These are phyloP conservation scores for Daboia siamensis DNA, from an alignment of 2,113 vertebrate genomes.

Conservation along the genomic window DNA sequence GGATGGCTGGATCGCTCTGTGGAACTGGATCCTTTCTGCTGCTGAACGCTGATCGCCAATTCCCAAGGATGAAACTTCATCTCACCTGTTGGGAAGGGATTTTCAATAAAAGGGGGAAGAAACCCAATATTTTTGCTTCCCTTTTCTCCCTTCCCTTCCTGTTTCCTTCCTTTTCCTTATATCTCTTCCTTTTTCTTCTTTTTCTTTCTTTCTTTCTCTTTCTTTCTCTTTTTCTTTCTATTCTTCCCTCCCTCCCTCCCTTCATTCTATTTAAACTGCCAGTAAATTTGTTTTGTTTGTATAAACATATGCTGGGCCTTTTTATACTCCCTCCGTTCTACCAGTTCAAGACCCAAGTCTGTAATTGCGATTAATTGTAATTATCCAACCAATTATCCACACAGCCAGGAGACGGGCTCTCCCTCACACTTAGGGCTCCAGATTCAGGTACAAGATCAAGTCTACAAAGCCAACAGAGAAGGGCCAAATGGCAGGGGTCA, in stretches of 20 bases:
- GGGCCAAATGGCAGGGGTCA: not conserved
- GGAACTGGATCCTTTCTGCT: not conserved
- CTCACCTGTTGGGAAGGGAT: not conserved
- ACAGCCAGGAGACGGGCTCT: too few species aligned
- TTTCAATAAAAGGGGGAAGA: not conserved
- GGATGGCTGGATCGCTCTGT: not conserved
- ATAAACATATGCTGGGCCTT: not conserved
- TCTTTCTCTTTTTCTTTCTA: too few species aligned
- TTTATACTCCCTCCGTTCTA: not conserved
- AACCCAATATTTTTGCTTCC: not conserved
- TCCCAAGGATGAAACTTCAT: not conserved
- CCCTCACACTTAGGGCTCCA: too few species aligned
- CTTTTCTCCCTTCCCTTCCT: too few species aligned
- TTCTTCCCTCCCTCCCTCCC: fast-evolving
- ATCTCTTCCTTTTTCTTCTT: too few species aligned
- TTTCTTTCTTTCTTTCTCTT: too few species aligned
- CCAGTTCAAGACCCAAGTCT: not conserved
- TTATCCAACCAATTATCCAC: not conserved
- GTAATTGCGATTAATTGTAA: too few species aligned
- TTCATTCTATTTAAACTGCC: not conserved
- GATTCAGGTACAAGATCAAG: not conserved
- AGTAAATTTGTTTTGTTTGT: not conserved
- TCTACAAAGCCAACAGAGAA: not conserved
- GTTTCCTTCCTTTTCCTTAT: fast-evolving
- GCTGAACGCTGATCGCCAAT: not conserved